Evolutionary conservation across 2,113 vertebrate genomes (phyloP), one percentile per base, ranked within the genome.

Genomic region (Gasterosteus aculeatus): DNA sequence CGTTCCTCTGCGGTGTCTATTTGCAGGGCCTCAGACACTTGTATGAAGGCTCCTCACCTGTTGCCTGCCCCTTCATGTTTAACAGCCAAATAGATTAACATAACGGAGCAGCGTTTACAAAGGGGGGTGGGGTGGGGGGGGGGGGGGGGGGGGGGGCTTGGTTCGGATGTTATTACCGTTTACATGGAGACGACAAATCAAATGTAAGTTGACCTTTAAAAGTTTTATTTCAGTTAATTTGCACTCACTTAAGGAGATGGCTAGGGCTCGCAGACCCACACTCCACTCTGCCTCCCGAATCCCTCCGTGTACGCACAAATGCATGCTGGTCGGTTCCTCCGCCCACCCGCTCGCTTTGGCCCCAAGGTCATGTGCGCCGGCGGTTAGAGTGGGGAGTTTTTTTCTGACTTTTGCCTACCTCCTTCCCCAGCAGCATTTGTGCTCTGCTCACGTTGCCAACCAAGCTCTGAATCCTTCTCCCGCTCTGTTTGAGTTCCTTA

Each of bases 361-460:
- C 89, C 80, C 73, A 75, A 90, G 92, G 93, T 93, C 92, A 90
- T 66, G 72, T 66, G 72, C 71, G 33, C 80, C 81, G 81, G 82
- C 33, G 82, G 78, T 82, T 66, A 81, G 82, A 88, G 83, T 77
- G 72, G 85, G 80, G 88, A 87, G 82, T 80, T 65, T 80, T 26
- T 5, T 83, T 88, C 88, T 89, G 82, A 77, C 94, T 95, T 89
- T 88, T 79, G 85, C 75, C 80, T 80, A 88, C 84, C 81, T 92
- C 87, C 90, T 85, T 93, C 88, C 92, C 93, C 87, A 91, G 78
- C 90, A 93, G 91, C 90, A 84, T 87, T 93, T 93, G 87, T 85
- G 82, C 82, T 87, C 87, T 78, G 85, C 84, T 80, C 51, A 74
- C 41, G 22, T 83, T 92, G 92, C 88, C 83, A 87, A 79, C 83